A percentile compares a stretch with the other conserved stretches of the same genome.
These are phyloP conservation scores for Asarcornis scutulata DNA, from an alignment of 2,113 vertebrate genomes.

Conservation along the genomic window DNA sequence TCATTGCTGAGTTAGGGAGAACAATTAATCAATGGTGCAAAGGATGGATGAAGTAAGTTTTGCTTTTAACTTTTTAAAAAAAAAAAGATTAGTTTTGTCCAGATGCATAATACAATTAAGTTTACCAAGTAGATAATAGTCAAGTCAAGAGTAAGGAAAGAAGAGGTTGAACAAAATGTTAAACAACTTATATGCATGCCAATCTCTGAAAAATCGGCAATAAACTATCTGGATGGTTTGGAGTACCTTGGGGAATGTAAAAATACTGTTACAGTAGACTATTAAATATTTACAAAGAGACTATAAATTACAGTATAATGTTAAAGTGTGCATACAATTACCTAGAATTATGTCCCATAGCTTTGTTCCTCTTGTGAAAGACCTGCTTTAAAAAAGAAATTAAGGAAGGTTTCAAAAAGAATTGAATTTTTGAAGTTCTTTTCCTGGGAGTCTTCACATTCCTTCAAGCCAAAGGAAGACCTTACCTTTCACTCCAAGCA, in stretches of 20 bases:
- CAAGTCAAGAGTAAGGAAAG: background rate
- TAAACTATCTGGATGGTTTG: background rate
- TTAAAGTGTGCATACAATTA: background rate
- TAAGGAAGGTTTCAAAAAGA: background rate
- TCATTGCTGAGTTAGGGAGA: background rate
- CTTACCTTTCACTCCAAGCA: background rate
- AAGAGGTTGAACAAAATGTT: background rate
- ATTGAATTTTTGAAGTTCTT: rapidly evolving
- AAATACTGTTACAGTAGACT: background rate
- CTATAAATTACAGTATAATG: background rate
- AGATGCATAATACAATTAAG: background rate
- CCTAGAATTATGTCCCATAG: background rate
- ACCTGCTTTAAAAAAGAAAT: background rate
- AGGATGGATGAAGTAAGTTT: background rate
- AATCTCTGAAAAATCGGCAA: background rate
- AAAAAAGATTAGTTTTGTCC: background rate
- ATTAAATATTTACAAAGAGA: background rate
- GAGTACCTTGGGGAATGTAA: background rate
- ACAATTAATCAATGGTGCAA: background rate
- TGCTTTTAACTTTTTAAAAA: background rate
- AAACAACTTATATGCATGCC: background rate
- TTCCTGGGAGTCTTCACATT: background rate
- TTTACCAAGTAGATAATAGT: background rate
- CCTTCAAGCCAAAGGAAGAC: background rate
- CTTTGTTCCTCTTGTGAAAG: background rate